phyloP scores from a whole-genome alignment of 2,888 invertebrate genomes.

The Machimus rusticus region DNA sequence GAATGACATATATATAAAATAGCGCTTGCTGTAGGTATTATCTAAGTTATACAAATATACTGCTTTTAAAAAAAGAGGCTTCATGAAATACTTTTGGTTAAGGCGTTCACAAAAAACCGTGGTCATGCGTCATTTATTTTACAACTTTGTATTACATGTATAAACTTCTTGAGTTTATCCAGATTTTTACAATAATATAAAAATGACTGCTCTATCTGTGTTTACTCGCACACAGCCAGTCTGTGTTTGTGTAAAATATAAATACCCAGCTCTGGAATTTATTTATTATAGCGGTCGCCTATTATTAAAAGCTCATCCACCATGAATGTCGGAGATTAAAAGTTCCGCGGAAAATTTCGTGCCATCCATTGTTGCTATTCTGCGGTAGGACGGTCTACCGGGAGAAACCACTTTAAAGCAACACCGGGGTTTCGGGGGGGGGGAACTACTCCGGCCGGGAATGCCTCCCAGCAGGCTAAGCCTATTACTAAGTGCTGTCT shows the following conservation, averaged over 20 bases:
- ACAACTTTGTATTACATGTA: too few species aligned
- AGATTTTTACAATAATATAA: not conserved
- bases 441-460: not conserved
- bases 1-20: too few species aligned
- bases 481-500: constrained; percentile 4
- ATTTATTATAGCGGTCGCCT: not conserved
- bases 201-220: not conserved
- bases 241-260: not conserved
- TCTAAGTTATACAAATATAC: too few species aligned
- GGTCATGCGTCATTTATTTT: too few species aligned
- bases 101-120: too few species aligned
- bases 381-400: not conserved
- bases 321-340: constrained; percentile 30
- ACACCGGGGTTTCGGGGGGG: not conserved
- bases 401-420: constrained; percentile 2
- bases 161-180: not conserved
- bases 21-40: too few species aligned
- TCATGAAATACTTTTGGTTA: too few species aligned
- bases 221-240: not conserved
- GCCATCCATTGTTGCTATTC: not conserved
- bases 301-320: constrained; percentile 32
- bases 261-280: not conserved
- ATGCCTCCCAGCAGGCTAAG: not conserved
- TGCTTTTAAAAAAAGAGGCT: too few species aligned
- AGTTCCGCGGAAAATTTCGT: constrained; percentile 2